These are phyloP conservation scores for Temnopleurus reevesii DNA, from an alignment of 53 echinoderm and acorn worm species.

Conservation along the genomic window DNA sequence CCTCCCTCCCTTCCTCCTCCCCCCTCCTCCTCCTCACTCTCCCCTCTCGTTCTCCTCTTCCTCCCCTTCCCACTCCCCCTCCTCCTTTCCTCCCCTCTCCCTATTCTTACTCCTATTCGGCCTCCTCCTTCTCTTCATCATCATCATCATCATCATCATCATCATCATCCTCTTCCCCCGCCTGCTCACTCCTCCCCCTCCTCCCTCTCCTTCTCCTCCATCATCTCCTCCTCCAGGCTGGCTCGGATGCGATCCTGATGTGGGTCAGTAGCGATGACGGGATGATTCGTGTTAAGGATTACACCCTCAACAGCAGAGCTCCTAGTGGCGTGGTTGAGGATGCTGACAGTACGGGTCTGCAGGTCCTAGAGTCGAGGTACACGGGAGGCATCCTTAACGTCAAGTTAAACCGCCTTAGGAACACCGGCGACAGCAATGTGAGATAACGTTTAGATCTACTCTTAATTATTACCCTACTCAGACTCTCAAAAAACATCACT, in stretches of 20 bases:
- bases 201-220: too few relatives aligned
- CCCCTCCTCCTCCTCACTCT: neutral
- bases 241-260: constrained; percentile 78
- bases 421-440: constrained; percentile 66
- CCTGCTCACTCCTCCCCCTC: too few relatives aligned
- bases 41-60: neutral
- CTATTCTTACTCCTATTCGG: too few relatives aligned
- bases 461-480: neutral
- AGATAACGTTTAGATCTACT: neutral
- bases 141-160: too few relatives aligned
- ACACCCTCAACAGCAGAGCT: constrained; percentile 62
- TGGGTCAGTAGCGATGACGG: constrained; percentile 59
- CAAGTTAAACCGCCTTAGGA: constrained; percentile 65
- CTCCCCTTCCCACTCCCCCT: too few relatives aligned
- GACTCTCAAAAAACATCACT: neutral
- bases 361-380: constrained; percentile 28
- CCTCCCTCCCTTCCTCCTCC: neutral
- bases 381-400: constrained; percentile 65
- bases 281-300: constrained; percentile 65
- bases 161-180: too few relatives aligned
- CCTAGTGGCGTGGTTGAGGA: constrained; percentile 59
- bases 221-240: constrained; percentile 60
- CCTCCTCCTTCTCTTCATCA: too few relatives aligned
- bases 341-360: constrained; percentile 58
- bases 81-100: too few relatives aligned